Evolutionary conservation across 2,113 vertebrate species (phyloP).

Genomic region (Rafetus swinhoei): DNA sequence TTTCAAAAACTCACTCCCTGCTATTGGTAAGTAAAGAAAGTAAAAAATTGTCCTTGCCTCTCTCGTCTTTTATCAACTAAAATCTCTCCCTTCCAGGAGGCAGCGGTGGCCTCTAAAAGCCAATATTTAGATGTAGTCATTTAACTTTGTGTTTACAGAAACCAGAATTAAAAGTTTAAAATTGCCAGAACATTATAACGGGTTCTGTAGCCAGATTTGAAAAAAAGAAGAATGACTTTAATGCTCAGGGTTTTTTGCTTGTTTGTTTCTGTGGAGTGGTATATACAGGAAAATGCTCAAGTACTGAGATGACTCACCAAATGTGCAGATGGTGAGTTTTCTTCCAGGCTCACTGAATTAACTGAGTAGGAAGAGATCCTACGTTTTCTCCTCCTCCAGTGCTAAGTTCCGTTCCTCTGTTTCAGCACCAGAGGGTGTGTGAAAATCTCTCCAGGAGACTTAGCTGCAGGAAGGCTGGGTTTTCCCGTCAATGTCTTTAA

Average conservation of each 20-base stretch:
- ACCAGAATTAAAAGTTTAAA: constrained; percentile 40
- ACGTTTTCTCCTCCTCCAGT: constrained; percentile 15
- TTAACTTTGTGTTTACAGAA: constrained; percentile 46
- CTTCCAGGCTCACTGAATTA: constrained; percentile 11
- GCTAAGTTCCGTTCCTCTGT: background rate
- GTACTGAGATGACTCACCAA: constrained; percentile 65
- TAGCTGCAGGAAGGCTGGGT: constrained; percentile 34
- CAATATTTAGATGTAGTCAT: constrained; percentile 36
- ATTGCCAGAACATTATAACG: constrained; percentile 45
- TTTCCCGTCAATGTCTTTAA: constrained; percentile 48
- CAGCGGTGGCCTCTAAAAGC: constrained; percentile 41
- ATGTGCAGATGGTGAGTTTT: constrained; percentile 70
- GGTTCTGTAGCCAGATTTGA: constrained; percentile 5
- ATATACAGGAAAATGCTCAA: constrained; percentile 32
- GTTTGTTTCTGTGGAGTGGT: constrained; percentile 64
- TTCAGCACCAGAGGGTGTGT: constrained; percentile 59
- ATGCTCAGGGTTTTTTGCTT: constrained; percentile 24
- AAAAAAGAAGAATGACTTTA: background rate
- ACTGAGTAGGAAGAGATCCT: constrained; percentile 47
- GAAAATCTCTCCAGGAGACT: constrained; percentile 70
- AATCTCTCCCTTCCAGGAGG: constrained; percentile 44
- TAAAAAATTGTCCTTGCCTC: constrained; percentile 41
- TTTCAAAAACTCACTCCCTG: constrained; percentile 11
- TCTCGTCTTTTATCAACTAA: constrained; percentile 33
- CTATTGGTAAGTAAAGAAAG: background rate